These are phyloP conservation scores for Natrix natrix DNA, from an alignment of 2,797 vertebrate genomes.

Conservation along the genomic window DNA sequence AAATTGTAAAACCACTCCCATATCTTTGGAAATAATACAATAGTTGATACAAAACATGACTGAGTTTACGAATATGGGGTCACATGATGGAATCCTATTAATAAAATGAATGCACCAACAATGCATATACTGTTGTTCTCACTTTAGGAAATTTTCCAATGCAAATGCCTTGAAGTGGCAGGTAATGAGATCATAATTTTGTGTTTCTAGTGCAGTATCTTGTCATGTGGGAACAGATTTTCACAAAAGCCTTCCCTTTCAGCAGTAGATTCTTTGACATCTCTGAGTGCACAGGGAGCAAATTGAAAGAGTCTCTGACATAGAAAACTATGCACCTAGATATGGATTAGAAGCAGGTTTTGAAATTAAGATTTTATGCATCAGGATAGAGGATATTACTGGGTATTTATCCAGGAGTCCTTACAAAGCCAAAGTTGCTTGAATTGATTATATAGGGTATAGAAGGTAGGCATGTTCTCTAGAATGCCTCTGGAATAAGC, in stretches of 20 bases:
- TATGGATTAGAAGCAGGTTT: background rate
- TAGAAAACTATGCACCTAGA: background rate
- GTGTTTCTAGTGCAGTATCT: background rate
- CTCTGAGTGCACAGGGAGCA: background rate
- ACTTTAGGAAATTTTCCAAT: background rate
- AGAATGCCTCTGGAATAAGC: background rate
- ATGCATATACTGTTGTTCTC: background rate
- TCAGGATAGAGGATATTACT: background rate
- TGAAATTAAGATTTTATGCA: conserved; percentile 6
- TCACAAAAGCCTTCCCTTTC: background rate
- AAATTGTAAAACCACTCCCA: conserved; percentile 33
- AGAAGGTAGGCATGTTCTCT: background rate
- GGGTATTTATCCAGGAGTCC: background rate
- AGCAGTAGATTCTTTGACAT: background rate
- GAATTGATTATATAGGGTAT: background rate
- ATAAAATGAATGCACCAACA: conserved; percentile 5
- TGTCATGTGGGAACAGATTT: background rate
- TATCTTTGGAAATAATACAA: conserved; percentile 21
- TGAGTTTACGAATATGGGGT: conserved; percentile 1
- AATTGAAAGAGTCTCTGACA: background rate
- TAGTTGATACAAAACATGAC: conserved; percentile 7
- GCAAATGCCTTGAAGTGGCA: background rate
- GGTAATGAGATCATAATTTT: background rate
- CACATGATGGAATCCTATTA: background rate
- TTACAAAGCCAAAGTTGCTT: background rate